Base-by-base conservation (phyloP, 2,113 vertebrate genomes). In the Plestiodon gilberti region DNA sequence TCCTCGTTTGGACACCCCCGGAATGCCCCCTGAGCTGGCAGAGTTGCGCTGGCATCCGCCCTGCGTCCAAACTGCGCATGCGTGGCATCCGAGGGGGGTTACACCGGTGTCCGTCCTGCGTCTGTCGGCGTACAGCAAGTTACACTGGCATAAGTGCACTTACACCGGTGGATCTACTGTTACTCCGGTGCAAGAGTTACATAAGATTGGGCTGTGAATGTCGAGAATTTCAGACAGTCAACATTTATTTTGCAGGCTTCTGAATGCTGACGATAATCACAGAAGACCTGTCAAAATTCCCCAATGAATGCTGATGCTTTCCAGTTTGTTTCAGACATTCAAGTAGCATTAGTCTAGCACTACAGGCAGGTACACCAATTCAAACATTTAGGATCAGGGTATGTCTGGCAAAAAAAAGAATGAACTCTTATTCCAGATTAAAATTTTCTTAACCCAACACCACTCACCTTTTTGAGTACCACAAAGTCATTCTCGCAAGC, bases 401-500 rank as follows among this genome's bases (percentile, higher is more conserved):
- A 14, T 35, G 52, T 18, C 61, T 64, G 23, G 6, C 22, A 67
- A 3, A 8, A 57, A 65, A 69, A 67, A 35, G 62, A 77, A 18
- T 9, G 30, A 64, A 64, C 4, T 64, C 18, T 48, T 11, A 52
- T 76, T 64, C 10, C 7, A 25, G 52, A 15, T 67, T 38, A 22
- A 40, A 5, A 33, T 59, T 20, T 67, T 40, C 61, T 64, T 48
- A 48, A 61, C 22, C 6, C 18, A 3, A 5, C 17, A 33, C 14
- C 23, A 55, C n/a, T 93, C 88, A 97, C 97, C 96, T 98, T 98
- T 94, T 98, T 98, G 86, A 98, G 88, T 89, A 97, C 92, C 75
- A 98, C 97, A 95, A 98, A 98, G 38, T 97, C 97, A 25, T 98
- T 98, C 93, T 98, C 98, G 85, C 96, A 96, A 81, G 87, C 88